Base-by-base conservation (phyloP, 2,888 invertebrate genomes). In the Phasia obesa region DNA sequence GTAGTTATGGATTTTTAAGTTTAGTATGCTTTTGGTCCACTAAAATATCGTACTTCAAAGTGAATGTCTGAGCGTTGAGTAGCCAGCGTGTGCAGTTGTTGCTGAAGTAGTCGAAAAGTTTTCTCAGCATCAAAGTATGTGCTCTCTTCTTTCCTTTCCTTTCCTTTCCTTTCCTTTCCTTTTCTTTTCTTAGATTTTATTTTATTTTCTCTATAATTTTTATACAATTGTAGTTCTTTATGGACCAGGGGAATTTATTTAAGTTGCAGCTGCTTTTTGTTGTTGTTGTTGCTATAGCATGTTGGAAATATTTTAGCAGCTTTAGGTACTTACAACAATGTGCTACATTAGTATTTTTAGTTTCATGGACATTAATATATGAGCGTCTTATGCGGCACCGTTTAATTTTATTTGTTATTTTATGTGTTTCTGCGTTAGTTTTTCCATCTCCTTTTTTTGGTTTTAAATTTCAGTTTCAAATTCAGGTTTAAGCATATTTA, bases 21-120 rank as follows among this genome's bases (percentile, higher is more conserved):
- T 64, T 47, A 31, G 5, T 47, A 15, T 42, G 4, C 15, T 35
- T 31, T 23, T 15, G 35, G 19, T 47, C n/a, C n/a, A 47, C 19
- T n/a, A 47, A 70, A 71, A 71, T 47, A 49, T 35, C 35, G 13
- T 27, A n/a, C 4, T 5, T 31, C 25, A 17, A 19, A n/a, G 59
- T 13, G 4, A n/a, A 27, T 44, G 13, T 19, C 19, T 25, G 55
- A 55, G 51, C 25, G 25, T 49, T 51, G n/a, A n/a, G n/a, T n/a
- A n/a, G n/a, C n/a, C n/a, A n/a, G n/a, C 49, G 35, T 64, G 38
- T 49, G 55, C 55, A 55, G 70, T 70, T 70, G 53, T 64, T 78
- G 70, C 78, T 78, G 57, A 78, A 49, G 27, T 71, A 55, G 78
- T 55, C 21, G 42, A 64, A 64, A 78, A 78, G 55, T 71, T 76